Conservation (phyloP, 2,113 vertebrate genomes). For the Vicugna pacos region DNA sequence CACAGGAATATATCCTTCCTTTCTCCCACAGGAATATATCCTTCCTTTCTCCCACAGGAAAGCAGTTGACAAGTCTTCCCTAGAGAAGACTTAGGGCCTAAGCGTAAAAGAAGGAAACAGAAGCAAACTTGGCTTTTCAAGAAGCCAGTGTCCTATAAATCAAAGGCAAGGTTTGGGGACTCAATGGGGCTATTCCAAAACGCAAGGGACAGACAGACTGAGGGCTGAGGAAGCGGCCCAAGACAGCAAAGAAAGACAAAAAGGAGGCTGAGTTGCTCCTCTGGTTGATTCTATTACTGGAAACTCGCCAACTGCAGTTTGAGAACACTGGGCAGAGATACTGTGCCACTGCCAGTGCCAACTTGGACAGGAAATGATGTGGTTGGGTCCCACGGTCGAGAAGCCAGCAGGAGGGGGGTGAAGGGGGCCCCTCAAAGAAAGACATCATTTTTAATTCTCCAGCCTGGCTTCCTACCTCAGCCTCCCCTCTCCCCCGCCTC, state of each 20-base stretch:
- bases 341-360: constrained; percentile 61
- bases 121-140: not conserved
- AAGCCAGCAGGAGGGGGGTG: not conserved
- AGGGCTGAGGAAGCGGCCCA: constrained; percentile 24
- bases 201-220: not conserved
- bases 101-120: not conserved
- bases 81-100: not conserved
- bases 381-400: constrained; percentile 53
- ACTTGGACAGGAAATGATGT: constrained; percentile 80
- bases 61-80: not conserved
- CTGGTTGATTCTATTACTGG: constrained; percentile 49
- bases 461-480: constrained; percentile 39
- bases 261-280: constrained; percentile 12
- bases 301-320: constrained; percentile 55
- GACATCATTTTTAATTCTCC: constrained; percentile 61
- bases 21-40: not conserved
- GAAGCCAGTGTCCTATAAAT: not conserved
- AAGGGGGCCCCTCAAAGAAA: constrained; percentile 62
- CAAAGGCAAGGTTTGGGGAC: not conserved
- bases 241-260: not conserved
- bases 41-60: not conserved
- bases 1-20: not conserved
- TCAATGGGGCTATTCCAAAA: not conserved
- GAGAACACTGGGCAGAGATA: constrained; percentile 68
- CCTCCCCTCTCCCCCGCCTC: not conserved